Conservation (phyloP, 2,797 vertebrate genomes). For the Emydoidea blandingii region DNA sequence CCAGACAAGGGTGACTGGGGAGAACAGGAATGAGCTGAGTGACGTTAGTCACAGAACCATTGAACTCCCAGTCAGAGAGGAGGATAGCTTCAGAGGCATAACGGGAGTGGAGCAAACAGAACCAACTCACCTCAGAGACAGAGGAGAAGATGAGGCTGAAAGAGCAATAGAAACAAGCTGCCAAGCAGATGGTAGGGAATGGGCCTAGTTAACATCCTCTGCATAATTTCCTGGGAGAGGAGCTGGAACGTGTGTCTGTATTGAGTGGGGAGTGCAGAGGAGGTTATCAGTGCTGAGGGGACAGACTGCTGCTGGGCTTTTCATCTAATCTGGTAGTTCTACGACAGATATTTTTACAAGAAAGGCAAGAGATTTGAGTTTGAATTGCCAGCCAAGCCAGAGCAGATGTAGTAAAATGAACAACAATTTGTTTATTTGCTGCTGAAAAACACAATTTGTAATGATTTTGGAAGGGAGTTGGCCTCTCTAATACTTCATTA, state of each 20-base stretch:
- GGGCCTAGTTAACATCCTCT: neutral
- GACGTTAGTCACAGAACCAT: neutral
- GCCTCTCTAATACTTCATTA: neutral
- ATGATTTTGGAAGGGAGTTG: neutral
- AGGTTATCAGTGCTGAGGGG: neutral
- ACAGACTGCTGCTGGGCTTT: neutral
- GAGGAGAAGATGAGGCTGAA: neutral
- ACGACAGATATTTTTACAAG: neutral
- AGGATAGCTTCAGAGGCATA: neutral
- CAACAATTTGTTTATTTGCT: neutral
- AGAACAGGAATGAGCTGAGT: neutral
- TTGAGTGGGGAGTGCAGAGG: neutral
- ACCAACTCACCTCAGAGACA: neutral
- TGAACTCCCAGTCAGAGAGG: neutral
- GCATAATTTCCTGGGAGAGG: neutral
- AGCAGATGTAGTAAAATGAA: neutral
- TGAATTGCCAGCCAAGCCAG: neutral
- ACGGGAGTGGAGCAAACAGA: neutral
- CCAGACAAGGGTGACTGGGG: neutral
- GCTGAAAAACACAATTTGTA: constrained; percentile 1
- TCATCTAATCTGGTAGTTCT: neutral
- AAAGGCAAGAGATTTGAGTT: neutral
- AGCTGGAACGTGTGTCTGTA: neutral
- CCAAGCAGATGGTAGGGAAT: neutral
- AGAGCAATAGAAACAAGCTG: neutral